Evolutionary conservation across 2,797 vertebrate species (phyloP).

Genomic region (Merluccius polli): DNA sequence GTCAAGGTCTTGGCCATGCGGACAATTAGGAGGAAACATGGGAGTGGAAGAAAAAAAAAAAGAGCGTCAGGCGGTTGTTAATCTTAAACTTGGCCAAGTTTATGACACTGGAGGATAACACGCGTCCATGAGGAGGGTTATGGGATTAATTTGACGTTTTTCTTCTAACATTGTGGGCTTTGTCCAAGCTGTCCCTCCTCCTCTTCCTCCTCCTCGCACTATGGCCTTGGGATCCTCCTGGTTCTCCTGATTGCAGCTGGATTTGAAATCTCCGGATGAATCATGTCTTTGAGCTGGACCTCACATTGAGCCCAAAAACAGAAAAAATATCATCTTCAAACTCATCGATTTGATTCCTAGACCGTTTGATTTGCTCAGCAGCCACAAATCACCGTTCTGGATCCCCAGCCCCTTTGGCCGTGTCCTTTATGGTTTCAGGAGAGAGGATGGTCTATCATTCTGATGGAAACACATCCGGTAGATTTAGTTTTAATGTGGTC

Average conservation of each 20-base stretch:
- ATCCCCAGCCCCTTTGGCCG: background rate
- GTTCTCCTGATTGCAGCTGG: conserved; percentile 48
- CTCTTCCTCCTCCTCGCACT: conserved; percentile 8
- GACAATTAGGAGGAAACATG: conserved; percentile 54
- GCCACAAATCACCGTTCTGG: background rate
- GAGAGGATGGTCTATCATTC: conserved; percentile 15
- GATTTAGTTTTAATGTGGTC: conserved; percentile 21
- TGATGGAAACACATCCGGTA: conserved; percentile 17
- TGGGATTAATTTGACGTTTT: conserved; percentile 67
- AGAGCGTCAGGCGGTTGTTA: conserved; percentile 56
- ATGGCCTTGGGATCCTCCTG: conserved; percentile 45
- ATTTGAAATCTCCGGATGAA: conserved; percentile 38
- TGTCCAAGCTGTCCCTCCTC: conserved; percentile 31
- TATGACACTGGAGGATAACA: conserved; percentile 68
- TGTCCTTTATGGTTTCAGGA: conserved; percentile 7
- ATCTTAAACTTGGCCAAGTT: conserved; percentile 69
- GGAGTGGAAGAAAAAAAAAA: conserved; percentile 16
- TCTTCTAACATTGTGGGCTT: conserved; percentile 50
- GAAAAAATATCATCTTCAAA: conserved; percentile 23
- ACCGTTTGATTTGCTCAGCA: conserved; percentile 12
- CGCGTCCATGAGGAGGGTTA: conserved; percentile 57
- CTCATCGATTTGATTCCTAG: conserved; percentile 14
- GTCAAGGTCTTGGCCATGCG: conserved; percentile 58
- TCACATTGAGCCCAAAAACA: conserved; percentile 29
- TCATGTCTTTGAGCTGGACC: conserved; percentile 43